phyloP scores from a whole-genome alignment of 2,797 vertebrate genomes.

The Myotis daubentonii region DNA sequence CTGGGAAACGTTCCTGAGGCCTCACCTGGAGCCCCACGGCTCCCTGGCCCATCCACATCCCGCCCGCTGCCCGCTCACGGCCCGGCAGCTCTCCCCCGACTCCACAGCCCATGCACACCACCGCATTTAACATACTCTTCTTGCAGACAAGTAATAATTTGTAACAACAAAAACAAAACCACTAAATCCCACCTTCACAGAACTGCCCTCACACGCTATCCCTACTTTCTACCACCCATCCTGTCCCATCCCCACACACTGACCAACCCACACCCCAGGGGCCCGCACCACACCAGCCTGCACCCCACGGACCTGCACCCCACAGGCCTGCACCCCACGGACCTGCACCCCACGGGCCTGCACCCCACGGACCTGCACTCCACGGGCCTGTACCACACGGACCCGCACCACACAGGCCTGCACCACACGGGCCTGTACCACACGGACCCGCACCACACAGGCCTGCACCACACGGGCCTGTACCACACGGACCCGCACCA shows the following conservation, averaged over 20 bases:
- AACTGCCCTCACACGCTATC: neutral
- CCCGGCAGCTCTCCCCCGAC: neutral
- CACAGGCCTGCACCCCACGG: neutral
- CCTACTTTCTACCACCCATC: neutral
- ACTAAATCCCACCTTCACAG: too few relatives aligned
- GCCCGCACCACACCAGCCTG: neutral
- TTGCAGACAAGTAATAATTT: neutral
- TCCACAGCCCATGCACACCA: neutral
- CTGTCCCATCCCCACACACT: neutral
- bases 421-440: too few relatives aligned
- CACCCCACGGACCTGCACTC: too few relatives aligned
- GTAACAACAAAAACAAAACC: neutral
- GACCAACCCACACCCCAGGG: neutral
- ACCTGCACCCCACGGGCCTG: too few relatives aligned
- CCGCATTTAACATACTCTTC: neutral
- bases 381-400: too few relatives aligned
- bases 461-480: neutral
- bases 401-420: too few relatives aligned
- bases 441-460: neutral
- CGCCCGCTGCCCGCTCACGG: neutral
- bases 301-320: neutral
- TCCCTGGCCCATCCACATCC: neutral
- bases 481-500: fast-evolving
- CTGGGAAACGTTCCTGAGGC: neutral
- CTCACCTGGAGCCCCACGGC: too few relatives aligned